A percentile compares a stretch with the other conserved stretches of the same genome.
Evolutionary conservation across 2,888 invertebrate species (phyloP).

Genomic region (Ditylenchus weischeri): DNA sequence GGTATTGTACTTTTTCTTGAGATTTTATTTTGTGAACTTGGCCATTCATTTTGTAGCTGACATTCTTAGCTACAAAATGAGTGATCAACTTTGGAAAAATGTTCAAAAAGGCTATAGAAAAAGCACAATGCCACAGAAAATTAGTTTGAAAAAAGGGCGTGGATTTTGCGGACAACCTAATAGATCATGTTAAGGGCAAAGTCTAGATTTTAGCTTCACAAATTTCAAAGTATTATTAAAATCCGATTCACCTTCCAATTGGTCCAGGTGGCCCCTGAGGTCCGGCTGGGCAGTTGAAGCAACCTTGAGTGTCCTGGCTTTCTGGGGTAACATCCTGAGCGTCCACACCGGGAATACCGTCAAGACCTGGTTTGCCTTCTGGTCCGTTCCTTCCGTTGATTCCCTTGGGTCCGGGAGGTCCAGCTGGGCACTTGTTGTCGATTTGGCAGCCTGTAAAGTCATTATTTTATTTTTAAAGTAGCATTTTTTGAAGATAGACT

Average conservation of each 20-base stretch:
- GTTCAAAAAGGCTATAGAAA: too few species aligned
- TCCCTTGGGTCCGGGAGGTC: slow-evolving; percentile 52
- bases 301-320: slow-evolving; percentile 43
- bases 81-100: too few species aligned
- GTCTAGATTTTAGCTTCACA: too few species aligned
- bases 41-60: too few species aligned
- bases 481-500: not conserved
- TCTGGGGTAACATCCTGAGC: slow-evolving; percentile 54
- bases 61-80: too few species aligned
- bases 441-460: slow-evolving; percentile 5
- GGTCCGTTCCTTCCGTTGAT: slow-evolving; percentile 47
- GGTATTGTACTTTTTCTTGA: too few species aligned
- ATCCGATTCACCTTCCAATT: slow-evolving; percentile 33
- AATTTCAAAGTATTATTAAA: too few species aligned
- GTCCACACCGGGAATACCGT: slow-evolving; percentile 36
- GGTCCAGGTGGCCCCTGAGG: slow-evolving; percentile 48
- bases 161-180: too few species aligned
- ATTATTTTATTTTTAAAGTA: not conserved
- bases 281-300: slow-evolving; percentile 57
- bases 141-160: too few species aligned
- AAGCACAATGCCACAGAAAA: too few species aligned
- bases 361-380: slow-evolving; percentile 49
- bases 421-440: slow-evolving; percentile 51
- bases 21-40: too few species aligned
- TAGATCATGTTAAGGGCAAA: too few species aligned